Evolutionary conservation across 2,888 invertebrate genomes (phyloP), one percentile per base, ranked within the genome.

Genomic region (Cybosia mesomella): DNA sequence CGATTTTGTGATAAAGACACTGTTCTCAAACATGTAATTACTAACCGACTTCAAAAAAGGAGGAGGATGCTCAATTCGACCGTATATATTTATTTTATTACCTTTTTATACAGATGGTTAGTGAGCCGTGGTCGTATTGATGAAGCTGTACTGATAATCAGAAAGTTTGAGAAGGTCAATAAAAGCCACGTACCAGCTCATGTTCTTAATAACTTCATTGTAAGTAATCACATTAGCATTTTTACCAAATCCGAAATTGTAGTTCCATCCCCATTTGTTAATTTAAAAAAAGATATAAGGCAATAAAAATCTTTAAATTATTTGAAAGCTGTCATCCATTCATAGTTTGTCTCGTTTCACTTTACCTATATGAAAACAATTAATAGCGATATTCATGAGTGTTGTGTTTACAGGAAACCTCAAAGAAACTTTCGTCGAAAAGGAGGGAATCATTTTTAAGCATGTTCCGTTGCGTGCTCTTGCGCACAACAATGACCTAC

Each of bases 91-190:
- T n/a, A n/a, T n/a, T n/a, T n/a, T n/a, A n/a, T n/a, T n/a, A n/a
- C n/a, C n/a, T n/a, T n/a, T n/a, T n/a, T 24, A n/a, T n/a, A 11
- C 28, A 91, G 91, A 64, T 91, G 91, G 91, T 74, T 89, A 9
- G 78, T 85, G 1, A 86, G 87, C 1, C 83, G 81, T 24, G 89
- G 89, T 10, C 83, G 81, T 70, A 80, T 89, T 0, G 85, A 90
- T 53, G 53, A 53, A 7, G 62, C 62, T 34, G 32, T 62, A 9
- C 18, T 32, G n/a, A 15, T 53, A 15, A 28, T 62, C 3, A 28
- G 62, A 53, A 53, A 76, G 39, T 90, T 92, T 58, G 92, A 92
- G 74, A 89, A 79, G 66, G 77, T 92, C 0, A 92, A 92, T 70
- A 84, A 83, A 36, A 85, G 76, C 4, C 84, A 87, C 70, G 89